A percentile compares a stretch with the other conserved stretches of the same genome.
These are phyloP conservation scores for Palythoa grandiflora DNA, from an alignment of 92 coral and sea anemone species.

Conservation along the genomic window DNA sequence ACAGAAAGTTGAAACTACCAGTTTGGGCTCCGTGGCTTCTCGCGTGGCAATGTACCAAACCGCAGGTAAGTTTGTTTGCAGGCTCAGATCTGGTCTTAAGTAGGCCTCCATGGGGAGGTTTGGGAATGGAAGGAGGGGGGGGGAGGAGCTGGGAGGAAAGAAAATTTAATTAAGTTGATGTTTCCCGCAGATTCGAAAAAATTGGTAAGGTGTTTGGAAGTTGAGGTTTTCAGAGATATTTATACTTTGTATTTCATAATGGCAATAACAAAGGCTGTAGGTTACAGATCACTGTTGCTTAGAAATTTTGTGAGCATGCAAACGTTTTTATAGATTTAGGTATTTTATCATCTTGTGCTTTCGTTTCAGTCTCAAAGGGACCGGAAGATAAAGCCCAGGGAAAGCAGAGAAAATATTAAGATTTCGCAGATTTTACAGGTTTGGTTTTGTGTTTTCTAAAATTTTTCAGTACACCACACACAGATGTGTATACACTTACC, in stretches of 20 bases:
- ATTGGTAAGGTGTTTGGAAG: too few species aligned
- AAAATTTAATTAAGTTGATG: too few species aligned
- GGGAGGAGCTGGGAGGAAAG: too few species aligned
- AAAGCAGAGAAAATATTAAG: slow-evolving; percentile 19
- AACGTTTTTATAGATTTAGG: background rate
- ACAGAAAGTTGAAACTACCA: slow-evolving; percentile 40
- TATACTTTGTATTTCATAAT: too few species aligned
- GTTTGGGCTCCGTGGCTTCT: slow-evolving; percentile 43
- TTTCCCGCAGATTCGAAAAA: too few species aligned
- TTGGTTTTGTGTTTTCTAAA: background rate
- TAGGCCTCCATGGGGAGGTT: background rate
- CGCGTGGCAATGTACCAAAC: slow-evolving; percentile 54
- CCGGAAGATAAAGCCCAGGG: slow-evolving; percentile 30
- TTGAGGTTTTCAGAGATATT: too few species aligned
- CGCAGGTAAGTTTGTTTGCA: slow-evolving; percentile 29
- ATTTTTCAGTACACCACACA: background rate
- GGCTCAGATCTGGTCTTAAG: background rate
- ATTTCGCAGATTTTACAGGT: background rate
- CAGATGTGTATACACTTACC: too few species aligned
- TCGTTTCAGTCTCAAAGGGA: slow-evolving; percentile 18
- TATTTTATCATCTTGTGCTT: background rate
- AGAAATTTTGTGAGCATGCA: background rate
- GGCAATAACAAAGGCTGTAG: too few species aligned
- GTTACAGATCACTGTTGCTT: background rate
- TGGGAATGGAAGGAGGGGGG: background rate